Evolutionary conservation across 1,140 invertebrate species (phyloP).

Genomic region (Adoxophyes honmai): DNA sequence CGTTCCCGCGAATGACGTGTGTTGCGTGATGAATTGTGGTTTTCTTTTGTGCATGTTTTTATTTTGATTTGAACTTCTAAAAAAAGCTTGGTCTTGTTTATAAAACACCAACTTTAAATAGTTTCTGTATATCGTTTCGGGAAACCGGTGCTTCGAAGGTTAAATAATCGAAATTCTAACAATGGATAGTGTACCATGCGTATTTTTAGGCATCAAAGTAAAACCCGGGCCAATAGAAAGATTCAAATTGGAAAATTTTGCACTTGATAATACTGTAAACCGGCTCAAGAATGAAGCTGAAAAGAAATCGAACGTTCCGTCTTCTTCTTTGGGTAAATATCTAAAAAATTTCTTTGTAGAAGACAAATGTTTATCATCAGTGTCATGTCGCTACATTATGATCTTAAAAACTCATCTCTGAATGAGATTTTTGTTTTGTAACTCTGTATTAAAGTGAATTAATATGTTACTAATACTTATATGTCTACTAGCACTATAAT

Average conservation of each 20-base stretch:
- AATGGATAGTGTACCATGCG: constrained; percentile 44
- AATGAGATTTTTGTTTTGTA: too few species aligned
- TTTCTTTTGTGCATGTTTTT: not conserved
- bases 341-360: constrained; percentile 6
- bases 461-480: too few species aligned
- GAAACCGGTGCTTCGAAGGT: not conserved
- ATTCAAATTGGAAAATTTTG: constrained; percentile 59
- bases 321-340: constrained; percentile 51
- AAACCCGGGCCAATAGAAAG: constrained; percentile 65
- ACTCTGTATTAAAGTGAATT: too few species aligned
- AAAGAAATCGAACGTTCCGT: constrained; percentile 59
- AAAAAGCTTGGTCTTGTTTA: constrained; percentile 15
- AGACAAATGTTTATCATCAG: not conserved
- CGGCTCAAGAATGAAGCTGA: constrained; percentile 53
- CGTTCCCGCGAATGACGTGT: not conserved
- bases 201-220: constrained; percentile 66
- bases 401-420: too few species aligned
- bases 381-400: too few species aligned
- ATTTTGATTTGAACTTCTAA: not conserved
- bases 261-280: constrained; percentile 56
- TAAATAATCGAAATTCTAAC: constrained; percentile 26
- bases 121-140: not conserved
- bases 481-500: too few species aligned
- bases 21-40: constrained; percentile 4
- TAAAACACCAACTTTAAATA: constrained; percentile 50